These are phyloP conservation scores for Rhinogobio ventralis DNA, from an alignment of 2,797 vertebrate genomes.

Conservation along the genomic window DNA sequence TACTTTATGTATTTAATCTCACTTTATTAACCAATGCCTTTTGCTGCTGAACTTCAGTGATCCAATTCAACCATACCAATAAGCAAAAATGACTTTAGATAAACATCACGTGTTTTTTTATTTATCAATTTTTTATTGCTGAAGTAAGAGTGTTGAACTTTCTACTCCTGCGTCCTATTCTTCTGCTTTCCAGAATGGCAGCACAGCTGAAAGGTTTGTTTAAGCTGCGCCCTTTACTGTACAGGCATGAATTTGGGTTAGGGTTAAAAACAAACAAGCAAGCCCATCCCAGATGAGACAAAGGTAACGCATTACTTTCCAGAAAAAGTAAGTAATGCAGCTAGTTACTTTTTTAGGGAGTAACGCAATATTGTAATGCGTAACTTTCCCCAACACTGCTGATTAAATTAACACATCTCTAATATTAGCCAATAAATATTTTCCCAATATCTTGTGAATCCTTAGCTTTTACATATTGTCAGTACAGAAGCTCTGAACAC, in stretches of 20 bases:
- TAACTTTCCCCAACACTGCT: not conserved
- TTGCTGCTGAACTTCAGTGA: no score
- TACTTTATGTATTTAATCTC: no score
- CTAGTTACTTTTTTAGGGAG: not conserved
- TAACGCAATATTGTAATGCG: not conserved
- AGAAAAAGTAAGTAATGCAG: not conserved
- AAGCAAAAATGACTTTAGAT: no score
- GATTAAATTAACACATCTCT: not conserved
- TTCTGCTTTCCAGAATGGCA: not conserved
- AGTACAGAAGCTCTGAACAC: not conserved
- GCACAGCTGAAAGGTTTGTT: not conserved
- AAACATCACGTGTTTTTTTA: no score
- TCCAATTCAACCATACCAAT: no score
- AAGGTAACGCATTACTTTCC: not conserved
- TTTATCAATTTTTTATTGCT: no score
- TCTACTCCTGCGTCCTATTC: not conserved
- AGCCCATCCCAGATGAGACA: not conserved
- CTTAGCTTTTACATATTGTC: not conserved
- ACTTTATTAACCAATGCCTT: no score
- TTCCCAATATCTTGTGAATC: not conserved
- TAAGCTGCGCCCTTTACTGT: not conserved
- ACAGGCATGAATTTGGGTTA: not conserved
- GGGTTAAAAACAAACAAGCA: not conserved
- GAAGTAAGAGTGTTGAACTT: not conserved
- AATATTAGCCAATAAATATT: not conserved